Percentiles rank a stretch among this genome's conserved stretches.
Conservation (phyloP, 2,113 vertebrate genomes). For the Nymphicus hollandicus region DNA sequence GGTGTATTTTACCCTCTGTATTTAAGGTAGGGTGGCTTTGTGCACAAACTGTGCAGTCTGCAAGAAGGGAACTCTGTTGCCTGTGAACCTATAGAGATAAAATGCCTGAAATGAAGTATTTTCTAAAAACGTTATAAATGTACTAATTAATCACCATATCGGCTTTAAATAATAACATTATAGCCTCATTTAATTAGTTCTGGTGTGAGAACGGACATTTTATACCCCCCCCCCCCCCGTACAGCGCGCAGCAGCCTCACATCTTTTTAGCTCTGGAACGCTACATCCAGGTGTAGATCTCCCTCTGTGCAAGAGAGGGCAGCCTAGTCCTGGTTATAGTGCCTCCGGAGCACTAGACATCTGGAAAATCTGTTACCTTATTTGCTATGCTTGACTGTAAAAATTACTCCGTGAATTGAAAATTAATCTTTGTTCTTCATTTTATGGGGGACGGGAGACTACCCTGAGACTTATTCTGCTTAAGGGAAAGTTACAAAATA, state of each 20-base stretch:
- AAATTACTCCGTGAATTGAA: conserved; percentile 44
- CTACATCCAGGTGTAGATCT: not conserved
- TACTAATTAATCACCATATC: not conserved
- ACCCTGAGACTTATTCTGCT: not conserved
- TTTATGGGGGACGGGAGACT: conserved; percentile 24
- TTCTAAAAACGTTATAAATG: not conserved
- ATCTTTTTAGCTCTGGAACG: not conserved
- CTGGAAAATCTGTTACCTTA: conserved; percentile 53
- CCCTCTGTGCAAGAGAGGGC: conserved; percentile 37
- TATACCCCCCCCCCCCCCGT: not conserved
- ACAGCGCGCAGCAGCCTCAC: not conserved
- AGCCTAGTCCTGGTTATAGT: conserved; percentile 10
- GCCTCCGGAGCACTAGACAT: not conserved
- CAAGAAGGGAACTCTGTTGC: not conserved
- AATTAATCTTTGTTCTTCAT: conserved; percentile 57
- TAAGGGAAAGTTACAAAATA: conserved; percentile 32
- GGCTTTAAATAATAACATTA: not conserved
- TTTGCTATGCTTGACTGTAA: conserved; percentile 45
- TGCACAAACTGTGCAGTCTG: not conserved
- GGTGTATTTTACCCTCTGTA: not conserved
- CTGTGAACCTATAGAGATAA: not conserved
- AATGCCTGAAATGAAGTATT: not conserved
- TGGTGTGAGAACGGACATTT: not conserved
- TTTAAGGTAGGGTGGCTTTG: not conserved
- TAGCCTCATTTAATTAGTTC: not conserved